These are phyloP conservation scores for Macaria liturata DNA, from an alignment of 2,888 invertebrate genomes.

Conservation along the genomic window DNA sequence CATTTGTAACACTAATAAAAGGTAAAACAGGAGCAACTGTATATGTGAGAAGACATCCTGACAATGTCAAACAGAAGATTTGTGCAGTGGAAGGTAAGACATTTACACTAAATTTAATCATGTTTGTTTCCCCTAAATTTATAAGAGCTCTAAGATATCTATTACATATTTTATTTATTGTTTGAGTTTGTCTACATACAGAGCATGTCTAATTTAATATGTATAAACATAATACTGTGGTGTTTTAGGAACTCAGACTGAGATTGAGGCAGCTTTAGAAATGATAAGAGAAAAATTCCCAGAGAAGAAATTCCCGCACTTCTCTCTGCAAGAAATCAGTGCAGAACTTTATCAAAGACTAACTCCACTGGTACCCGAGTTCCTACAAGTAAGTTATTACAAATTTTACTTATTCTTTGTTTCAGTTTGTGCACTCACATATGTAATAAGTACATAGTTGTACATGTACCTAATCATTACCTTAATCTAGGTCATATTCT, in stretches of 20 bases:
- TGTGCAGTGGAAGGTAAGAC: conserved; percentile 91
- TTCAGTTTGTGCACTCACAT: no score
- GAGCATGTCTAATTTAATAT: no score
- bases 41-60: conserved; percentile 90
- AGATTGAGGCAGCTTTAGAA: conserved; percentile 91
- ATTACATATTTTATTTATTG: no score
- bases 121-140: no score
- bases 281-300: conserved; percentile 95
- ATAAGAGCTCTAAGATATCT: no score
- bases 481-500: conserved; percentile 8
- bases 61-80: conserved; percentile 88
- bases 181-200: no score
- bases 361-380: conserved; percentile 79
- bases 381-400: conserved; percentile 77
- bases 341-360: conserved; percentile 78
- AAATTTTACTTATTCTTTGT: background rate
- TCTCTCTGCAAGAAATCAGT: conserved; percentile 87
- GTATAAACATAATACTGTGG: background rate
- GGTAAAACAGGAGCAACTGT: conserved; percentile 91
- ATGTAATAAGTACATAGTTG: no score
- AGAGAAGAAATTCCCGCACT: conserved; percentile 88
- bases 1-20: conserved; percentile 91
- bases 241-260: conserved; percentile 86
- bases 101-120: background rate
- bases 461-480: background rate